Evolutionary conservation across 2,888 invertebrate genomes (phyloP).

Genomic region (Chrysodeixis includens): DNA sequence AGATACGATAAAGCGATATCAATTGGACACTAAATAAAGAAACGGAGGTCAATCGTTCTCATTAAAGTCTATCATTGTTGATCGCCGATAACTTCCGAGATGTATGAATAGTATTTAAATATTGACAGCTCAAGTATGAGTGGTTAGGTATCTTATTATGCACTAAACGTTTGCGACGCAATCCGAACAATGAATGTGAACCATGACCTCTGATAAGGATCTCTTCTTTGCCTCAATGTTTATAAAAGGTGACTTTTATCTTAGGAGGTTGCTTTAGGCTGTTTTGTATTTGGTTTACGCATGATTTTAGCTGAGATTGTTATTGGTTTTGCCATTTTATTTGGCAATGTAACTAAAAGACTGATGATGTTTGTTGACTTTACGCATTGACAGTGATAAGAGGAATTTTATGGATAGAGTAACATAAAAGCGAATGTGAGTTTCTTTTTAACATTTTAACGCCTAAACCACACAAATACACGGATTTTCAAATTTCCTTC

Average conservation of each 20-base stretch:
- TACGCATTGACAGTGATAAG: not conserved
- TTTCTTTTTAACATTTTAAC: too few species aligned
- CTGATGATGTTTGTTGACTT: not conserved
- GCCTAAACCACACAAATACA: too few species aligned
- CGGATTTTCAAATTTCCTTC: too few species aligned
- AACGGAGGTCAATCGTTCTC: constrained; percentile 48
- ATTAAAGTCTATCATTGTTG: constrained; percentile 45
- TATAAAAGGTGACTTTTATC: constrained; percentile 40
- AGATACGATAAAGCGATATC: constrained; percentile 35
- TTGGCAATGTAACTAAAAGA: not conserved
- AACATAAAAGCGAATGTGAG: too few species aligned
- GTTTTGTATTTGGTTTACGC: constrained; percentile 30
- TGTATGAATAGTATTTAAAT: constrained; percentile 40
- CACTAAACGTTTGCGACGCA: constrained; percentile 47
- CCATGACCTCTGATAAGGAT: constrained; percentile 54
- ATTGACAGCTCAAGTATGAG: constrained; percentile 54
- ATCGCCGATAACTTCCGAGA: constrained; percentile 53
- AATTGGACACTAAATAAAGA: constrained; percentile 41
- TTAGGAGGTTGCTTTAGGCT: constrained; percentile 28
- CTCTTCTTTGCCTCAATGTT: constrained; percentile 46
- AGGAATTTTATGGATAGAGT: not conserved
- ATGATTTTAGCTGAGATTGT: not conserved
- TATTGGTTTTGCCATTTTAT: not conserved
- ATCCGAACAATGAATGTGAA: constrained; percentile 49
- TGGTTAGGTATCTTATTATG: constrained; percentile 20